phyloP scores from a whole-genome alignment of 1,140 invertebrate genomes.

The Aphaenogaster floridana region DNA sequence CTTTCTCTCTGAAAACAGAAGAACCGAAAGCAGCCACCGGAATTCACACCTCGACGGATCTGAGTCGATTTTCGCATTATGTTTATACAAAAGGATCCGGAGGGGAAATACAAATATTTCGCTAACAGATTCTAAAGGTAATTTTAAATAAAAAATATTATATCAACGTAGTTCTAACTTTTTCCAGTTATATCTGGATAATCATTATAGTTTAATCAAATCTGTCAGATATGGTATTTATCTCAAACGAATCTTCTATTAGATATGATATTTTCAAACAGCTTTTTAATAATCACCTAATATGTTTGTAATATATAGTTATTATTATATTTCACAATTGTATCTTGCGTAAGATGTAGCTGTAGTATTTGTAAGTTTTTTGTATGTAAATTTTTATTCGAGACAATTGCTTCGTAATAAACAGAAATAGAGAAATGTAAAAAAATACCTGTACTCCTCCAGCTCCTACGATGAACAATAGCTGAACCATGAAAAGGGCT shows the following conservation, averaged over 20 bases:
- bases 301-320: neutral
- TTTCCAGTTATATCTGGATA: neutral
- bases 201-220: neutral
- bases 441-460: conserved; percentile 89
- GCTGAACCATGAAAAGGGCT: conserved; percentile 90
- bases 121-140: neutral
- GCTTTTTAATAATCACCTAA: neutral
- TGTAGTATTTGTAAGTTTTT: neutral
- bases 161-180: neutral
- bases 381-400: neutral
- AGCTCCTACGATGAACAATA: conserved; percentile 91
- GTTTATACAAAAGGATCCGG: neutral
- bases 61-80: neutral
- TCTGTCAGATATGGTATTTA: neutral
- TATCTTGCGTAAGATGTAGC: neutral
- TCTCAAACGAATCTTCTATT: too few species aligned
- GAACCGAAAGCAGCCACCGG: conserved; percentile 12
- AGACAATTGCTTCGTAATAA: neutral
- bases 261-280: neutral
- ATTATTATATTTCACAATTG: neutral
- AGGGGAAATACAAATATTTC: conserved; percentile 25
- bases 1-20: neutral
- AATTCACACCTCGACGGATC: conserved; percentile 36
- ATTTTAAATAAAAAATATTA: neutral
- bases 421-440: conserved; percentile 35